Percentiles rank a stretch among this genome's conserved stretches.
These are phyloP conservation scores for Mionectes macconnelli DNA, from an alignment of 2,113 vertebrate species.

Conservation along the genomic window DNA sequence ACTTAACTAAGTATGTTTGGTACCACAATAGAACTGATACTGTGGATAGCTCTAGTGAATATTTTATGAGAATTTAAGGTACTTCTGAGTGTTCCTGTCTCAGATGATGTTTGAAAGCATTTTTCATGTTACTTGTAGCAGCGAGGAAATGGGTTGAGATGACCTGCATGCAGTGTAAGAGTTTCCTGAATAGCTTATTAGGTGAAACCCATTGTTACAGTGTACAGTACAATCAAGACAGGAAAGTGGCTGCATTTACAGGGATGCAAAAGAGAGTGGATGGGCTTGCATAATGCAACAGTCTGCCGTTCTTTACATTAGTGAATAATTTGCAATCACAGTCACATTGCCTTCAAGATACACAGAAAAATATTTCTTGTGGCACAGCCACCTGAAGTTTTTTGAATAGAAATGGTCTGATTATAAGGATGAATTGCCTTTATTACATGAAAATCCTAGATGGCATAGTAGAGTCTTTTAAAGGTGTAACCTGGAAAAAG, in stretches of 20 bases:
- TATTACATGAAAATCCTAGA: not conserved
- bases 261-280: not conserved
- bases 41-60: slow-evolving; percentile 4
- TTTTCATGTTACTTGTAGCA: slow-evolving; percentile 52
- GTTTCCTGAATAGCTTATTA: slow-evolving; percentile 44
- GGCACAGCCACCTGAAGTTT: not conserved
- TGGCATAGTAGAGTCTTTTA: not conserved
- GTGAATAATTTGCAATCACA: not conserved
- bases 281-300: slow-evolving; percentile 54
- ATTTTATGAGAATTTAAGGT: slow-evolving; percentile 13
- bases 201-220: not conserved
- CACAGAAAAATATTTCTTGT: not conserved
- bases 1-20: slow-evolving; percentile 9
- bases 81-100: slow-evolving; percentile 10
- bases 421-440: not conserved
- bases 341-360: not conserved
- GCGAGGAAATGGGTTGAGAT: not conserved
- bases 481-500: not conserved
- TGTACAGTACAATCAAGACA: not conserved
- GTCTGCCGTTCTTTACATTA: not conserved
- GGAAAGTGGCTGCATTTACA: slow-evolving; percentile 4
- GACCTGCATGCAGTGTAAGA: not conserved
- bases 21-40: not conserved
- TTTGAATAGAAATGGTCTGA: not conserved
- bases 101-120: slow-evolving; percentile 43